A percentile compares a stretch with the other conserved stretches of the same genome.
Conservation (phyloP, 2,797 vertebrate species). For the Craterocephalus amniculus region DNA sequence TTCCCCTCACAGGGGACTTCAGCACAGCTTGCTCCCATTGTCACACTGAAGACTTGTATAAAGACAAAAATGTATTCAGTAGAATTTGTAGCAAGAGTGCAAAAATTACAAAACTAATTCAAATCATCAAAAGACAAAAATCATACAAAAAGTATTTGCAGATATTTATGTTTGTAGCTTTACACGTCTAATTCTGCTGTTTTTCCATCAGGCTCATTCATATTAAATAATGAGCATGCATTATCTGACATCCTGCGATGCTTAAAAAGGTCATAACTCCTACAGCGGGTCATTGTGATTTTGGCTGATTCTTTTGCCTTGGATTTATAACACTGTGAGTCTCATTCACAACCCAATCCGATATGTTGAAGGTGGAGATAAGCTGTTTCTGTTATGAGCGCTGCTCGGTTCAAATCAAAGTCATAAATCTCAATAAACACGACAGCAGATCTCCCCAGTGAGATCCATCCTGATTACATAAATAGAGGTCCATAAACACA, state of each 20-base stretch:
- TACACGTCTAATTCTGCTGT: neutral
- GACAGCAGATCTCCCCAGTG: conserved; percentile 56
- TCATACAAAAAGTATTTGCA: conserved; percentile 3
- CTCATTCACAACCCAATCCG: conserved; percentile 61
- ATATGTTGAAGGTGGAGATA: conserved; percentile 68
- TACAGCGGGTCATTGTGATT: conserved; percentile 52
- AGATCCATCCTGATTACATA: conserved; percentile 71
- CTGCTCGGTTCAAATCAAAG: conserved; percentile 64
- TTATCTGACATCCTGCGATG: conserved; percentile 40
- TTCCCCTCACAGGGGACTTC: conserved; percentile 29
- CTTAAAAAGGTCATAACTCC: conserved; percentile 48
- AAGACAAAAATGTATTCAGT: conserved; percentile 34
- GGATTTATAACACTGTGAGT: conserved; percentile 56
- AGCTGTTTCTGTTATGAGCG: conserved; percentile 57
- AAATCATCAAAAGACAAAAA: conserved; percentile 2
- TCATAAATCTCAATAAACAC: conserved; percentile 63
- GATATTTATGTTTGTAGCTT: neutral
- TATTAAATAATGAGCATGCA: conserved; percentile 32
- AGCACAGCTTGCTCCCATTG: conserved; percentile 31
- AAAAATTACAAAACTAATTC: conserved; percentile 12
- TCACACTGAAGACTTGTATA: conserved; percentile 43
- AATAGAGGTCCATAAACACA: conserved; percentile 48
- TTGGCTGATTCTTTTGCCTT: conserved; percentile 42
- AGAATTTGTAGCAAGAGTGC: conserved; percentile 28
- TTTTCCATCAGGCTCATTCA: conserved; percentile 16